Percentiles rank a stretch among this genome's conserved stretches.
Evolutionary conservation across 2,797 vertebrate species (phyloP).

Genomic region (Gadopsis marmoratus): DNA sequence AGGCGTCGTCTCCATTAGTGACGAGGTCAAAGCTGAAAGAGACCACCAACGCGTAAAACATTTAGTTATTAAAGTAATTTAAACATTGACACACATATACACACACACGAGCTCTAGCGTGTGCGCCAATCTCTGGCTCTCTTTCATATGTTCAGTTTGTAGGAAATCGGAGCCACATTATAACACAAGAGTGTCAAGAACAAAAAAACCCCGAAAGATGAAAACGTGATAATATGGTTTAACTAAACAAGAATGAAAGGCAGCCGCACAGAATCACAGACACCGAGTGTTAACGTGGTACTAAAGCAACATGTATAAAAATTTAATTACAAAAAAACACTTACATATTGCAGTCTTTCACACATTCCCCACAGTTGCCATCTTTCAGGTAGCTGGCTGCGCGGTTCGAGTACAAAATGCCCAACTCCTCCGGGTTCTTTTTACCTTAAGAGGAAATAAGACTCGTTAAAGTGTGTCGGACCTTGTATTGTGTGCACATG

Average conservation of each 20-base stretch:
- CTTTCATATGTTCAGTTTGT: background rate
- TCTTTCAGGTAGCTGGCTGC: conserved; percentile 93
- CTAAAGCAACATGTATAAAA: background rate
- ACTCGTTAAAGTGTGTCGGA: too few relatives aligned
- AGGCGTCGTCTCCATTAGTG: too few relatives aligned
- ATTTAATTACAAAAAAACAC: conserved; percentile 40
- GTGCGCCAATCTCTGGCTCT: background rate
- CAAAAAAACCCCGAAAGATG: background rate
- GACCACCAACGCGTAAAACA: background rate
- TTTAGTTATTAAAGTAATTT: background rate
- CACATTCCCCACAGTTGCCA: conserved; percentile 91
- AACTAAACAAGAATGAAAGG: background rate
- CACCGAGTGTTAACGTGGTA: background rate
- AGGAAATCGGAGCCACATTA: background rate
- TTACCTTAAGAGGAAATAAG: conserved; percentile 71
- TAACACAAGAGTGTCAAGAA: background rate
- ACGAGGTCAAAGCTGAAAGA: background rate
- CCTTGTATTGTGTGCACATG: too few relatives aligned
- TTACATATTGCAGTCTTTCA: conserved; percentile 91
- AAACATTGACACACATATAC: background rate
- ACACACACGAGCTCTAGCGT: background rate
- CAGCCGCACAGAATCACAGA: background rate
- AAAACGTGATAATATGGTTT: background rate
- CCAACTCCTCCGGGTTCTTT: conserved; percentile 86
- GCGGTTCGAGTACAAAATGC: conserved; percentile 92